phyloP scores from a whole-genome alignment of 2,113 vertebrate genomes.

The Cheirogaleus medius region DNA sequence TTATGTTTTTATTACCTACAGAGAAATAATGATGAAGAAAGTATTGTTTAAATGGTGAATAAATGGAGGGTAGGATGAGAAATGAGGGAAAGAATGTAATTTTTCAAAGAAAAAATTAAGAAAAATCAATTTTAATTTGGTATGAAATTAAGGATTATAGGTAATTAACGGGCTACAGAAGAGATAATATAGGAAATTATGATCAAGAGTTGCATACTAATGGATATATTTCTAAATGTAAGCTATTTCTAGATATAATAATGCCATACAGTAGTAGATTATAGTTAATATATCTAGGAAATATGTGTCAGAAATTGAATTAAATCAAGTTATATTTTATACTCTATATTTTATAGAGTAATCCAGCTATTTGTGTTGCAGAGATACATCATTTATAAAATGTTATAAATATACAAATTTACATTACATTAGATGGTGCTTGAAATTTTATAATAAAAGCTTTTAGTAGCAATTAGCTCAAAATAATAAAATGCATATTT shows the following conservation, averaged over 20 bases:
- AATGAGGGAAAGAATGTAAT: background rate
- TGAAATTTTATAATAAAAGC: background rate
- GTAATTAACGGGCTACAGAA: background rate
- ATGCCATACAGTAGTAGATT: background rate
- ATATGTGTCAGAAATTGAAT: background rate
- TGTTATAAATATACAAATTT: background rate
- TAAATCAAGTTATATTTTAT: background rate
- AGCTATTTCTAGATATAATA: background rate
- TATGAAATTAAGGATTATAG: background rate
- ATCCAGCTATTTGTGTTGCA: background rate
- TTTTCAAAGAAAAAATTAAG: background rate
- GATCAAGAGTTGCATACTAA: background rate
- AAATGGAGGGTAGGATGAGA: background rate
- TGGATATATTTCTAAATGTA: background rate
- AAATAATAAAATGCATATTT: background rate
- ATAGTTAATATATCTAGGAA: background rate
- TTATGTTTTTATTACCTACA: background rate
- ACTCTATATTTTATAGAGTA: background rate
- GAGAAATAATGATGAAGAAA: background rate
- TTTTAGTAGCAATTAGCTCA: background rate
- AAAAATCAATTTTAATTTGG: background rate
- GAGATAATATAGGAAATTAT: background rate
- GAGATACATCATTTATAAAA: background rate
- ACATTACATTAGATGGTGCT: background rate
- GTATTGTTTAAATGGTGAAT: background rate